Conservation (phyloP, 2,797 vertebrate genomes). For the Bovichtus variegatus region DNA sequence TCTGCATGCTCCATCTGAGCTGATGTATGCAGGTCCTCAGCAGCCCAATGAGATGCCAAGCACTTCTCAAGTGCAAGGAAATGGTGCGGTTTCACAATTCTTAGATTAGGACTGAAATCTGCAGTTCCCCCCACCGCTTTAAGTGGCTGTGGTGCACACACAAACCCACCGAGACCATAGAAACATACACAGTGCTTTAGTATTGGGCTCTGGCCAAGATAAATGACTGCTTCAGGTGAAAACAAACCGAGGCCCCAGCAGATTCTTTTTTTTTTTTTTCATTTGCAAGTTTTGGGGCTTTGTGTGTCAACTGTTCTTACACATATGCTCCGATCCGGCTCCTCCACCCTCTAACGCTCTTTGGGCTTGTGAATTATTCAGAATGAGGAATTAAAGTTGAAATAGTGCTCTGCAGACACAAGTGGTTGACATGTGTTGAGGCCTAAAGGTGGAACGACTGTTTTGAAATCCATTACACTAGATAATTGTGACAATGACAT, state of each 20-base stretch:
- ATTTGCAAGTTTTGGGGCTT: conserved; percentile 66
- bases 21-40: conserved; percentile 58
- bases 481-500: conserved; percentile 59
- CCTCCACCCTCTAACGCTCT: conserved; percentile 60
- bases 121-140: conserved; percentile 78
- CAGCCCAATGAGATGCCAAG: conserved; percentile 66
- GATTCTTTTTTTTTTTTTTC: conserved; percentile 61
- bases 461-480: conserved; percentile 57
- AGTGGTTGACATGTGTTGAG: conserved; percentile 65
- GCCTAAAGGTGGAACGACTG: conserved; percentile 50
- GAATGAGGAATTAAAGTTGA: conserved; percentile 75
- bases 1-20: conserved; percentile 59
- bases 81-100: conserved; percentile 86
- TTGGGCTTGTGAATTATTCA: conserved; percentile 73
- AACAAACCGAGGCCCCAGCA: conserved; percentile 83
- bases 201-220: conserved; percentile 85
- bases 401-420: conserved; percentile 65
- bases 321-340: conserved; percentile 59
- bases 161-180: conserved; percentile 84
- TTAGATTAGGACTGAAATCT: conserved; percentile 86
- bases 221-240: conserved; percentile 89
- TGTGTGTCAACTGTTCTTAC: conserved; percentile 73
- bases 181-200: conserved; percentile 88
- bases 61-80: conserved; percentile 77
- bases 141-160: conserved; percentile 86